Evolutionary conservation across 2,888 invertebrate species (phyloP).

Genomic region (Rhagonycha lutea): DNA sequence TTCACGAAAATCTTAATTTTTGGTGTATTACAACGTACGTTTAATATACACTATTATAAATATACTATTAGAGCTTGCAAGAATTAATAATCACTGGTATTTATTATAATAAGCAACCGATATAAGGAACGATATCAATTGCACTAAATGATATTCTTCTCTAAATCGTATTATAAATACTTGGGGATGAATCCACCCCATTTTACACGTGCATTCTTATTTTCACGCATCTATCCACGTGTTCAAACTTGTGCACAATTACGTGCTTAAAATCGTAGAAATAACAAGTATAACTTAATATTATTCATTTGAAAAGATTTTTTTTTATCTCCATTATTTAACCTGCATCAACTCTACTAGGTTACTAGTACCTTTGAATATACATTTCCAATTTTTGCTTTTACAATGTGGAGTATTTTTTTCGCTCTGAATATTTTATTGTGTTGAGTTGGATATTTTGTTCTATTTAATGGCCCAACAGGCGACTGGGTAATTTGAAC

Average conservation of each 20-base stretch:
- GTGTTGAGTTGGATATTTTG: no score
- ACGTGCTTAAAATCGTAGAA: constrained; percentile 40
- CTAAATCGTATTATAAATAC: background rate
- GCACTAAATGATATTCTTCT: background rate
- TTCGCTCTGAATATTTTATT: no score
- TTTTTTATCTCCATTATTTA: background rate
- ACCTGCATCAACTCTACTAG: no score
- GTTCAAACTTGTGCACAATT: constrained; percentile 53
- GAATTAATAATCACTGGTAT: background rate
- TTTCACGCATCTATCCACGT: constrained; percentile 51
- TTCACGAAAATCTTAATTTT: background rate
- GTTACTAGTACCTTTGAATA: no score
- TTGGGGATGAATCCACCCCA: constrained; percentile 52
- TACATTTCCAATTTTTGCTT: no score
- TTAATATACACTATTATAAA: background rate
- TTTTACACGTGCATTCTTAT: constrained; percentile 54
- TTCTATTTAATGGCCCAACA: no score
- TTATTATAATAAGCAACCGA: background rate
- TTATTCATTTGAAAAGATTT: background rate
- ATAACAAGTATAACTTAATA: background rate
- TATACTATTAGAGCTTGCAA: background rate
- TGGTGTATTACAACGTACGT: background rate
- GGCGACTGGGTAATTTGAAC: no score
- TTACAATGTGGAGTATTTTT: no score
- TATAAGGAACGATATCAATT: background rate